Evolutionary conservation across 2,113 vertebrate genomes (phyloP).

Genomic region (Dasyornis broadbenti): DNA sequence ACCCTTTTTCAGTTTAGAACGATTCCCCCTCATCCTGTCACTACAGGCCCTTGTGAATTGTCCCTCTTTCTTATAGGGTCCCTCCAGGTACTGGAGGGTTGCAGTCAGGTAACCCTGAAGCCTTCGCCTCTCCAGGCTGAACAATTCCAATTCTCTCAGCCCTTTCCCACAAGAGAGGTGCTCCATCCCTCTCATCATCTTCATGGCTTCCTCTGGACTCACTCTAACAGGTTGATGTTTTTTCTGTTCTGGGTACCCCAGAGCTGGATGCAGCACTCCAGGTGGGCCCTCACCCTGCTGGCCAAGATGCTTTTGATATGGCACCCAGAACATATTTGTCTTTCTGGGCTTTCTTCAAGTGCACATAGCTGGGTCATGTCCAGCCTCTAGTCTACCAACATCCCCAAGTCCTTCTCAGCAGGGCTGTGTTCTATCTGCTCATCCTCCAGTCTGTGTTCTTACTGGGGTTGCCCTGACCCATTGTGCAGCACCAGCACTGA

Average conservation of each 20-base stretch:
- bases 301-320: not conserved
- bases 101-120: not conserved
- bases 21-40: too few species aligned
- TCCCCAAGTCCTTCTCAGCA: not conserved
- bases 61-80: not conserved
- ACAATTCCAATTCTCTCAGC: not conserved
- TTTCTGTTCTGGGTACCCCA: not conserved
- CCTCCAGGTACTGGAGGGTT: not conserved
- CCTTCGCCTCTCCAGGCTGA: not conserved
- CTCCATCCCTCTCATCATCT: not conserved
- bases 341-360: not conserved
- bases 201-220: not conserved
- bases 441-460: not conserved
- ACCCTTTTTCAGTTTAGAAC: not conserved
- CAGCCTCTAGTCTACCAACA: not conserved
- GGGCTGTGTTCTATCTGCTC: not conserved
- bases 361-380: not conserved
- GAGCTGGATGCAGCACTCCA: not conserved
- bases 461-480: fast-evolving
- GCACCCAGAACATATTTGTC: too few species aligned
- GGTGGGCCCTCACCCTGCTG: not conserved
- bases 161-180: not conserved
- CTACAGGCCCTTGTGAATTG: not conserved
- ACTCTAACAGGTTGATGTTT: fast-evolving
- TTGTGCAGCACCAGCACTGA: not conserved